Conservation (phyloP, 2,888 invertebrate genomes). For the Ormyrus pomaceus region DNA sequence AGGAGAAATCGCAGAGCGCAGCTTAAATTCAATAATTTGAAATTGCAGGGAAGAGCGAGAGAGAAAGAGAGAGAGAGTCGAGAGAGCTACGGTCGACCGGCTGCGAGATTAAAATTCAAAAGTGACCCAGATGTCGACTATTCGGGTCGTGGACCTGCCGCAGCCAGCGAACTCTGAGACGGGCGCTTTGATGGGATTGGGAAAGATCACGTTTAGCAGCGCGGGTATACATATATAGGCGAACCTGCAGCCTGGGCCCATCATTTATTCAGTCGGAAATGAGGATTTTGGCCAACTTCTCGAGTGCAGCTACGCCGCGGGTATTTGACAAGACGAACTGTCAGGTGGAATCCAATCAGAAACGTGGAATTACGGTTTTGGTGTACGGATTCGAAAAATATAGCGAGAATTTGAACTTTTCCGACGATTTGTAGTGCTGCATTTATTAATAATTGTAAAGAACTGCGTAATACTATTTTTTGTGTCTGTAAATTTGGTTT, state of each 20-base stretch:
- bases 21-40: constrained; percentile 44
- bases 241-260: background rate
- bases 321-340: too few species aligned
- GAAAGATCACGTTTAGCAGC: background rate
- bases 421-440: too few species aligned
- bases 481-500: too few species aligned
- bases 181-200: background rate
- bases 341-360: too few species aligned
- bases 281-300: background rate
- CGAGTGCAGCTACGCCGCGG: too few species aligned
- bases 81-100: constrained; percentile 19
- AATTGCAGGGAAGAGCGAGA: constrained; percentile 17
- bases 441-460: too few species aligned
- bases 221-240: background rate
- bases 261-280: background rate
- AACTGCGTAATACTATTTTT: too few species aligned
- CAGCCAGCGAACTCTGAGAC: constrained; percentile 43
- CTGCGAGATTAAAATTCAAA: constrained; percentile 69
- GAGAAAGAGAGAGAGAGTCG: background rate
- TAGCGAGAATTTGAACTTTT: too few species aligned
- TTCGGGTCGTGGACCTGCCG: constrained; percentile 64
- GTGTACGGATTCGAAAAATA: too few species aligned
- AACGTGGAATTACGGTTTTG: too few species aligned
- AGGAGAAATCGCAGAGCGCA: constrained; percentile 7
- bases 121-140: constrained; percentile 67